These are phyloP conservation scores for Ericerus pela DNA, from an alignment of 1,140 invertebrate species.

Conservation along the genomic window DNA sequence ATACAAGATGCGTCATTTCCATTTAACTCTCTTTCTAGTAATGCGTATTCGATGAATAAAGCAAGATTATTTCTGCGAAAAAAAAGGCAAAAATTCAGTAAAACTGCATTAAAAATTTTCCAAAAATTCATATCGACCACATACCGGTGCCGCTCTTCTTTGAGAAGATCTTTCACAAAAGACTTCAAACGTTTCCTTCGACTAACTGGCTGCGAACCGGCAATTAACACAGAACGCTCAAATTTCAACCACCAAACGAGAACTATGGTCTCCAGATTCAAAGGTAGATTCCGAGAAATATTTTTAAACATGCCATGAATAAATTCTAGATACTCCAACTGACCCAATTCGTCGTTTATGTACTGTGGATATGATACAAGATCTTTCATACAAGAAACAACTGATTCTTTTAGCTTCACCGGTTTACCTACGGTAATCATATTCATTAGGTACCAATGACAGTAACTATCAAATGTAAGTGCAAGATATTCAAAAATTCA, in stretches of 20 bases:
- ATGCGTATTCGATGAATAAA: constrained; percentile 42
- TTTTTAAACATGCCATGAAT: constrained; percentile 31
- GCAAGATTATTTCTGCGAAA: constrained; percentile 16
- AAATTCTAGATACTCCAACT: constrained; percentile 41
- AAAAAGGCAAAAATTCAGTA: no score
- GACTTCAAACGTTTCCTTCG: constrained; percentile 27
- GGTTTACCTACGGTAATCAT: no score
- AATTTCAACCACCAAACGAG: constrained; percentile 44
- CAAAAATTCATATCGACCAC: constrained; percentile 20
- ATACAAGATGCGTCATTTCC: constrained; percentile 29
- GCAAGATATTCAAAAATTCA: background rate
- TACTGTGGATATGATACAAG: constrained; percentile 38
- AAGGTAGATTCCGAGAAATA: constrained; percentile 29
- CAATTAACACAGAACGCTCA: constrained; percentile 28
- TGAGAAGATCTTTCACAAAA: constrained; percentile 39
- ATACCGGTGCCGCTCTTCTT: constrained; percentile 33
- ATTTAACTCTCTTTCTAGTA: constrained; percentile 40
- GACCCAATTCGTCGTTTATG: constrained; percentile 39
- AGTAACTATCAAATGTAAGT: no score
- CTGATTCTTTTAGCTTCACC: background rate
- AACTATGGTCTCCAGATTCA: constrained; percentile 32
- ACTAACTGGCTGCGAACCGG: background rate
- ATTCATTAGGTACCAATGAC: no score
- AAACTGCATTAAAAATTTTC: constrained; percentile 35
- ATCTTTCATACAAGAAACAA: constrained; percentile 3